Conservation (phyloP, 2,888 invertebrate genomes). For the Melangyna quadrimaculata region DNA sequence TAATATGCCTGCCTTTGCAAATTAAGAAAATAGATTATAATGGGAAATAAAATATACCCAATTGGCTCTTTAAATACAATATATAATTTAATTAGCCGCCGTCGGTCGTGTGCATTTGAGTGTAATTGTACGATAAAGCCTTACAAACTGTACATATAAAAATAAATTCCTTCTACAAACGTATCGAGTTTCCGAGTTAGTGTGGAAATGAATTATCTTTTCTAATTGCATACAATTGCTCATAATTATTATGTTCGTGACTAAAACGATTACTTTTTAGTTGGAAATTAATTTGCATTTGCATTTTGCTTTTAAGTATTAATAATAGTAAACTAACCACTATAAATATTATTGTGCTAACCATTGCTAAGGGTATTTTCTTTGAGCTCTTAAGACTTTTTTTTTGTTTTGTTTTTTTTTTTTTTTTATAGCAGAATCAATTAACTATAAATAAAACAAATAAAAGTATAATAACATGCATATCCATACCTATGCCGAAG, state of each 20-base stretch:
- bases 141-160: neutral
- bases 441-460: constrained; percentile 16
- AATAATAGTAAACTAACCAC: constrained; percentile 57
- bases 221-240: constrained; percentile 53
- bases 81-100: neutral
- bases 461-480: constrained; percentile 40
- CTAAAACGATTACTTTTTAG: constrained; percentile 55
- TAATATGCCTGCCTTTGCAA: neutral
- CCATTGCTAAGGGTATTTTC: constrained; percentile 39
- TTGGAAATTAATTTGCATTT: constrained; percentile 52
- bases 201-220: constrained; percentile 14
- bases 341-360: constrained; percentile 63
- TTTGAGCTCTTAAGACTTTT: constrained; percentile 23
- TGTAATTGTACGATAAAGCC: constrained; percentile 62
- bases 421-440: constrained; percentile 31
- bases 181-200: constrained; percentile 9
- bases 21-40: neutral
- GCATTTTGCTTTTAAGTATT: constrained; percentile 28
- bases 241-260: constrained; percentile 51
- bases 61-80: neutral
- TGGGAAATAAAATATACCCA: neutral
- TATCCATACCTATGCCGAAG: constrained; percentile 90
- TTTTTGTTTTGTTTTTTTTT: neutral
- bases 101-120: constrained; percentile 20
- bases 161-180: constrained; percentile 21